Conservation (phyloP, 2,113 vertebrate species). For the Regulus satrapa region DNA sequence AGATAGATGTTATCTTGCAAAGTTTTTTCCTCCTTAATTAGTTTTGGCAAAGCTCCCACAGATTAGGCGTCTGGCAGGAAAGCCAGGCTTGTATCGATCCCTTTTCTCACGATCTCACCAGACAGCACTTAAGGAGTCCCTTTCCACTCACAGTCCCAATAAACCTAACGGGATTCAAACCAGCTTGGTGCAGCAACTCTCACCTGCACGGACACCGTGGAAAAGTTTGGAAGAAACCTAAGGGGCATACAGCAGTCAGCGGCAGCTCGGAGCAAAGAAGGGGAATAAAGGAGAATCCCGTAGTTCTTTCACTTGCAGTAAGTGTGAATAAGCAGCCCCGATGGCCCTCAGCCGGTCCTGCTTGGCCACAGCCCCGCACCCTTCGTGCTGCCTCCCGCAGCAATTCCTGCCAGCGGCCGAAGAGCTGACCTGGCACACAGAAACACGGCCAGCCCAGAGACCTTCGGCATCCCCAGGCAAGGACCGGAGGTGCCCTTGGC, state of each 20-base stretch:
- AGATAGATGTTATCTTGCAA: background rate
- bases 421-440: background rate
- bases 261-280: background rate
- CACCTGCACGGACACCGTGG: rapidly evolving
- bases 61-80: background rate
- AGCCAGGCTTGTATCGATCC: background rate
- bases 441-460: background rate
- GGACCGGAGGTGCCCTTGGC: background rate
- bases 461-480: rapidly evolving
- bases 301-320: rapidly evolving
- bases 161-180: background rate
- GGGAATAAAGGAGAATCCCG: background rate
- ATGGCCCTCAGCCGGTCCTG: background rate
- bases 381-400: too few species aligned
- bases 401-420: too few species aligned
- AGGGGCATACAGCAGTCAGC: background rate
- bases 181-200: background rate
- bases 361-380: too few species aligned
- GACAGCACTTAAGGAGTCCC: background rate
- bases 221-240: background rate
- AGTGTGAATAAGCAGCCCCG: rapidly evolving
- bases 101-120: background rate
- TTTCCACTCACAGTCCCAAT: background rate
- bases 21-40: background rate
- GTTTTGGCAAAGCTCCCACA: background rate